Conservation (phyloP, 1,140 invertebrate species). For the Eurosta solidaginis region DNA sequence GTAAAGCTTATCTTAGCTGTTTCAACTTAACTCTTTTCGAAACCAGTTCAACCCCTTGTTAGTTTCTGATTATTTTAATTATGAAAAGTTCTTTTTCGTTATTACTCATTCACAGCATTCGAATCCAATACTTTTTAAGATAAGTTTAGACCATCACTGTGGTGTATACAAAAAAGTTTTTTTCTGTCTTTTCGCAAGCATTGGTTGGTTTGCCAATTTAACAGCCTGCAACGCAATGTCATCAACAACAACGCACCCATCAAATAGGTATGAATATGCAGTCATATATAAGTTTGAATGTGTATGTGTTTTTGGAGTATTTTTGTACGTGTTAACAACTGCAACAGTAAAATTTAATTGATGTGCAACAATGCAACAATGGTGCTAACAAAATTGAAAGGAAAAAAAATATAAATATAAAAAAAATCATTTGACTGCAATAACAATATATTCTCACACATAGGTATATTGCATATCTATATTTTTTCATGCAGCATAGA, state of each 20-base stretch:
- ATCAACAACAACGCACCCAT: background rate
- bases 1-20: too few relatives aligned
- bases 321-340: constrained; percentile 28
- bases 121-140: too few relatives aligned
- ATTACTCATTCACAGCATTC: too few relatives aligned
- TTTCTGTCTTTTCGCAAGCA: too few relatives aligned
- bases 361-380: constrained; percentile 26
- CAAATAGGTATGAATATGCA: background rate
- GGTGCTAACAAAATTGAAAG: background rate
- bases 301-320: background rate
- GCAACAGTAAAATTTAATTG: constrained; percentile 31
- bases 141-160: background rate
- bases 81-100: too few relatives aligned
- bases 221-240: background rate
- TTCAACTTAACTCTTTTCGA: too few relatives aligned
- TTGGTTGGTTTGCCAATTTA: background rate
- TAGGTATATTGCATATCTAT: too few relatives aligned
- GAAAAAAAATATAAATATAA: background rate
- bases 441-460: background rate
- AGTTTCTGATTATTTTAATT: too few relatives aligned
- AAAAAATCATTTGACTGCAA: background rate
- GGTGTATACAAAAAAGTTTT: background rate
- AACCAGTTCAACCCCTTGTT: too few relatives aligned
- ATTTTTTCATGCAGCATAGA: too few relatives aligned
- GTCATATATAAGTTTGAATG: background rate